These are phyloP conservation scores for Prorops nasuta DNA, from an alignment of 1,140 invertebrate genomes.

Conservation along the genomic window DNA sequence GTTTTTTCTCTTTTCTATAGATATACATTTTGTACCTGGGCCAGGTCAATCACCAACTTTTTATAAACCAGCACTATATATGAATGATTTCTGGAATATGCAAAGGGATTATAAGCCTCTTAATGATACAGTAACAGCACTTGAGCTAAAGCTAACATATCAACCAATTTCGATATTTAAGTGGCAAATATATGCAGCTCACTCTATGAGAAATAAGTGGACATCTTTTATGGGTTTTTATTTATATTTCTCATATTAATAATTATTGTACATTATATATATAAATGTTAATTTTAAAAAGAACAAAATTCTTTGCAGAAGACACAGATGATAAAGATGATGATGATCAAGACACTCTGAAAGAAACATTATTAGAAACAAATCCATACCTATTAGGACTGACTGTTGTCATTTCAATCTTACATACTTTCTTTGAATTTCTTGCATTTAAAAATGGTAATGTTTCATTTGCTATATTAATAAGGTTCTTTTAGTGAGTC, in stretches of 20 bases:
- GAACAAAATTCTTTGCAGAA: too few species aligned
- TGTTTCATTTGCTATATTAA: neutral
- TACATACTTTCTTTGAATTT: constrained; percentile 98
- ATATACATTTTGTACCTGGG: constrained; percentile 83
- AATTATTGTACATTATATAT: neutral
- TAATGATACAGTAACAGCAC: constrained; percentile 77
- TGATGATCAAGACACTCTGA: constrained; percentile 94
- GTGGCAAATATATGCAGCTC: constrained; percentile 97
- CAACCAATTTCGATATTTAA: constrained; percentile 93
- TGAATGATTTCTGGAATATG: constrained; percentile 99
- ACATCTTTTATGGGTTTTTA: constrained; percentile 49
- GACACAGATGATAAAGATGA: constrained; percentile 71
- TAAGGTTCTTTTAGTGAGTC: too few species aligned
- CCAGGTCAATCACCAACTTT: constrained; percentile 66
- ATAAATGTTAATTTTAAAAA: neutral
- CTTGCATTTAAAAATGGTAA: constrained; percentile 98
- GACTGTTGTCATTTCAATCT: constrained; percentile 89
- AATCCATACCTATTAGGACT: constrained; percentile 92
- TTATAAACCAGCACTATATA: constrained; percentile 93
- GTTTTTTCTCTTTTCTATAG: constrained; percentile 49
- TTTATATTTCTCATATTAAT: neutral
- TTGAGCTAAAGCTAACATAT: constrained; percentile 80
- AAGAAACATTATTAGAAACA: constrained; percentile 95
- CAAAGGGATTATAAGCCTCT: constrained; percentile 93
- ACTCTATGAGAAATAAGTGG: constrained; percentile 85